Conservation (phyloP, 1,140 invertebrate genomes). For the Bilobella aurantiaca region DNA sequence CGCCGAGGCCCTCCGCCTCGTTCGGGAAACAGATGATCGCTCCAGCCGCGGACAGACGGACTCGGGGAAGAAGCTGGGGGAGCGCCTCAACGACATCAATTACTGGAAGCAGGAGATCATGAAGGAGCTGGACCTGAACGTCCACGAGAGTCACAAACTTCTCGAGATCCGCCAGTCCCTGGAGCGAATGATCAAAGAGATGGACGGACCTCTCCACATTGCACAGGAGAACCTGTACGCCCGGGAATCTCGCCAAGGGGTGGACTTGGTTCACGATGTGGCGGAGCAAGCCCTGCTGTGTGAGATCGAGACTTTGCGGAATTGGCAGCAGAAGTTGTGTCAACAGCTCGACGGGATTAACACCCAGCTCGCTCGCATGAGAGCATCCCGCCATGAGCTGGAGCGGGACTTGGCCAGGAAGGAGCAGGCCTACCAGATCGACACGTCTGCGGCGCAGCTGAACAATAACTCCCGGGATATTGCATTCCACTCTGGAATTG, state of each 20-base stretch:
- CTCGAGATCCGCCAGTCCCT: conserved; percentile 64
- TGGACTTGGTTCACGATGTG: conserved; percentile 71
- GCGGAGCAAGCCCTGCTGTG: conserved; percentile 67
- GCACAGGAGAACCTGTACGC: conserved; percentile 86
- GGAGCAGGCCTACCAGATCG: conserved; percentile 74
- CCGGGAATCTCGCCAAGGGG: conserved; percentile 62
- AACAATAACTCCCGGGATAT: conserved; percentile 75
- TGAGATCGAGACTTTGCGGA: conserved; percentile 69
- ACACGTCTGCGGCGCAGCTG: conserved; percentile 71
- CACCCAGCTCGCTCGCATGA: conserved; percentile 44
- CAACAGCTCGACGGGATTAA: conserved; percentile 59
- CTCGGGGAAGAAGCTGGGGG: conserved; percentile 66
- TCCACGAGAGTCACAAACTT: conserved; percentile 70
- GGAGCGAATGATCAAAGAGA: conserved; percentile 72
- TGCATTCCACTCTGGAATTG: conserved; percentile 80
- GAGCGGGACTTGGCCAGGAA: conserved; percentile 82
- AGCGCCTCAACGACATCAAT: conserved; percentile 78
- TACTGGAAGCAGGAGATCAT: conserved; percentile 83
- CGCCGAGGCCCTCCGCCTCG: conserved; percentile 60
- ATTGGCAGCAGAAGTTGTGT: conserved; percentile 62
- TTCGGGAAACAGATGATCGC: conserved; percentile 36
- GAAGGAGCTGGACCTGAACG: conserved; percentile 72
- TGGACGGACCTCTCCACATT: conserved; percentile 77
- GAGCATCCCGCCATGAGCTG: conserved; percentile 65
- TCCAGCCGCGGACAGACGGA: conserved; percentile 52